These are phyloP conservation scores for Mimas tiliae DNA, from an alignment of 2,888 invertebrate species.

Conservation along the genomic window DNA sequence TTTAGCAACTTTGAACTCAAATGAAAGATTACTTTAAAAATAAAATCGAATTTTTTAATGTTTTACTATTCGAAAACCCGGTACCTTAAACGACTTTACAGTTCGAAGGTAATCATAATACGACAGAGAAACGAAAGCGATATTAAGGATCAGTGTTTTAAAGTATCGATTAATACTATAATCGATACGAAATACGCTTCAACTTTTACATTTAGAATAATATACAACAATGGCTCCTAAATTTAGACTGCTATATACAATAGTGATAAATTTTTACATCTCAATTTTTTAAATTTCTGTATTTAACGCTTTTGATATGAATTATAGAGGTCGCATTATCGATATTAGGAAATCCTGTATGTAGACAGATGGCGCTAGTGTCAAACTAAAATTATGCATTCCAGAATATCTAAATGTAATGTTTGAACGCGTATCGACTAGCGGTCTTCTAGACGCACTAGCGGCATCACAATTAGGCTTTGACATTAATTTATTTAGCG, in stretches of 20 bases:
- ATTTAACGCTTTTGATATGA: conserved; percentile 26
- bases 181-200: conserved; percentile 39
- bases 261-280: conserved; percentile 27
- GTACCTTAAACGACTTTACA: conserved; percentile 17
- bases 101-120: background rate
- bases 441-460: conserved; percentile 28
- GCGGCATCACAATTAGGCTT: conserved; percentile 44
- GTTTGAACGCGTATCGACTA: conserved; percentile 22
- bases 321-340: conserved; percentile 45
- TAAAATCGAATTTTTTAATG: background rate
- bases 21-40: background rate
- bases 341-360: conserved; percentile 34
- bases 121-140: conserved; percentile 12
- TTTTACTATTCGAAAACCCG: background rate
- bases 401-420: conserved; percentile 48
- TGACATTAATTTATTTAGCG: conserved; percentile 63
- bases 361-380: conserved; percentile 20
- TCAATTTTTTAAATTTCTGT: conserved; percentile 21
- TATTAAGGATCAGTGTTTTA: background rate
- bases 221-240: conserved; percentile 51
- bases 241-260: conserved; percentile 50
- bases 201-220: conserved; percentile 47
- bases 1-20: background rate
- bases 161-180: conserved; percentile 30
- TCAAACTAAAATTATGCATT: conserved; percentile 60